A percentile compares a stretch with the other conserved stretches of the same genome.
These are phyloP conservation scores for Emydura subglobosa DNA, from an alignment of 2,113 vertebrate species.

Conservation along the genomic window DNA sequence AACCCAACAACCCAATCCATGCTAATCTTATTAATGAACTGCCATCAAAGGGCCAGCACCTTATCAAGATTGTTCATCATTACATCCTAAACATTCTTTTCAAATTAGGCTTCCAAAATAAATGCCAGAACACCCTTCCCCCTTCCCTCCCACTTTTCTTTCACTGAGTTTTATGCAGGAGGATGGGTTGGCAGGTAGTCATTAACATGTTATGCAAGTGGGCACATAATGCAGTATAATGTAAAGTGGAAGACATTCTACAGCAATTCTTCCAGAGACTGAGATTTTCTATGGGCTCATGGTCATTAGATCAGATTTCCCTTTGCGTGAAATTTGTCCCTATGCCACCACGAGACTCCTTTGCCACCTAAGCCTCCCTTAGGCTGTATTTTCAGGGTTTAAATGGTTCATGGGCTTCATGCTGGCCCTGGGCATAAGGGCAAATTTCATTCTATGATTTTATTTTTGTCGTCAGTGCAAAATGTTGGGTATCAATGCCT, in stretches of 20 bases:
- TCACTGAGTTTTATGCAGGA: neutral
- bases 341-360: neutral
- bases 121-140: neutral
- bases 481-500: slow-evolving; percentile 13
- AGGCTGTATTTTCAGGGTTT: neutral
- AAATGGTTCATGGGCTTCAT: neutral
- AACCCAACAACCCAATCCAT: neutral
- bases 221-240: neutral
- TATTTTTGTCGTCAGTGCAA: neutral
- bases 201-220: fast-evolving
- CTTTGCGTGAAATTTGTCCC: neutral
- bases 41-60: neutral
- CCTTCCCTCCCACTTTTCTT: neutral
- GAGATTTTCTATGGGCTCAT: neutral
- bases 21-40: neutral
- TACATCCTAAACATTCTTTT: neutral
- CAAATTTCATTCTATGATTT: neutral
- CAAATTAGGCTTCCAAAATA: neutral
- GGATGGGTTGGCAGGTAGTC: neutral
- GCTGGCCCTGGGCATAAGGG: neutral
- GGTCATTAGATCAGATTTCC: neutral
- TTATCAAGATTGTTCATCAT: neutral
- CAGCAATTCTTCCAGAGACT: neutral
- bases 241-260: neutral
- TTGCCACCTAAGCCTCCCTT: neutral